Percentiles rank a stretch among this genome's conserved stretches.
Evolutionary conservation across 35 echinoderm and acorn worm genomes (phyloP).

Genomic region (Acanthaster planci): DNA sequence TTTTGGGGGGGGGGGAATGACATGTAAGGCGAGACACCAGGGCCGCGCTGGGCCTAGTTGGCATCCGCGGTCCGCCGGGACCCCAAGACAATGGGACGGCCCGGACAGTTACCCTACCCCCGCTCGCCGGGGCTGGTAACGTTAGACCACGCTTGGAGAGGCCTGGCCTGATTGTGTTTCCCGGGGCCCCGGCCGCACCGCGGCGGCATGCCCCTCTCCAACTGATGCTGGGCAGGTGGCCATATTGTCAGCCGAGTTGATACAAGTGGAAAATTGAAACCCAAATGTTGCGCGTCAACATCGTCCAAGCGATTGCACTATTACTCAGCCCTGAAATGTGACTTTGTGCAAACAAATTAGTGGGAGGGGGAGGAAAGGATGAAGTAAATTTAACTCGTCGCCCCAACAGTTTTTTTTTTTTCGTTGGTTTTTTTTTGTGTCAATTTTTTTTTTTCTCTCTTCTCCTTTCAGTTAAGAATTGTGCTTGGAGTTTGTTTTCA

Average conservation of each 20-base stretch:
- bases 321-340: slow-evolving; percentile 29
- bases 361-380: background rate
- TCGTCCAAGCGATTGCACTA: slow-evolving; percentile 25
- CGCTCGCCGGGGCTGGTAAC: background rate
- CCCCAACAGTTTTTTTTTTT: background rate
- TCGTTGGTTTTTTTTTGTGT: too few relatives aligned
- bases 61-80: background rate
- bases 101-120: background rate
- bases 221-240: background rate
- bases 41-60: background rate
- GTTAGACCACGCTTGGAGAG: background rate
- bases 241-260: slow-evolving; percentile 11
- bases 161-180: background rate
- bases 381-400: slow-evolving; percentile 4
- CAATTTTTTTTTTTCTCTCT: too few relatives aligned
- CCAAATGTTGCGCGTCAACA: slow-evolving; percentile 28
- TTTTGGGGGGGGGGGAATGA: background rate
- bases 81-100: background rate
- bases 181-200: background rate
- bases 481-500: slow-evolving; percentile 14
- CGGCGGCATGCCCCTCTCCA: too few relatives aligned
- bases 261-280: slow-evolving; percentile 34
- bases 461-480: background rate
- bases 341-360: slow-evolving; percentile 13
- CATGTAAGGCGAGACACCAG: slow-evolving; percentile 20